These are phyloP conservation scores for Elaeidobius kamerunicus DNA, from an alignment of 2,888 invertebrate species.

Conservation along the genomic window DNA sequence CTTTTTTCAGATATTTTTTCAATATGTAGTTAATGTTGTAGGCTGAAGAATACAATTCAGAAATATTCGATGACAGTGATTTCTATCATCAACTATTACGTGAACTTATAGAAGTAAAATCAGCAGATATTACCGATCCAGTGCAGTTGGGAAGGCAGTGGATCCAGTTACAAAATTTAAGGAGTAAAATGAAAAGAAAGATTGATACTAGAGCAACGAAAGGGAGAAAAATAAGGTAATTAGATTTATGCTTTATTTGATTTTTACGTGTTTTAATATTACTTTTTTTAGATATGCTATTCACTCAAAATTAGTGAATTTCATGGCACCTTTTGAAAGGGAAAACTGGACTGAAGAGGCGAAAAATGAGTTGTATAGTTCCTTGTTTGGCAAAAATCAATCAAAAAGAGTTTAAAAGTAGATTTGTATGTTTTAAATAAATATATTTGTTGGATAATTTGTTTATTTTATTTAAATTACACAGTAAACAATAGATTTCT, in stretches of 20 bases:
- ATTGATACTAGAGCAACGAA: slow-evolving; percentile 94
- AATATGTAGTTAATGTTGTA: not conserved
- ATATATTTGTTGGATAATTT: no score
- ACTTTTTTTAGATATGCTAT: slow-evolving; percentile 59
- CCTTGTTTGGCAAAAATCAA: slow-evolving; percentile 67
- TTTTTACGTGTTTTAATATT: not conserved
- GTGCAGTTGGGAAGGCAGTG: slow-evolving; percentile 85
- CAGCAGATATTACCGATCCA: slow-evolving; percentile 78
- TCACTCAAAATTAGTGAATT: slow-evolving; percentile 83
- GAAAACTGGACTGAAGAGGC: slow-evolving; percentile 71
- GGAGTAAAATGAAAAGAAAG: slow-evolving; percentile 89
- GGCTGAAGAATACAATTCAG: slow-evolving; percentile 62
- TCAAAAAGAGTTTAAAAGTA: slow-evolving; percentile 1
- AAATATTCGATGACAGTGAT: slow-evolving; percentile 96
- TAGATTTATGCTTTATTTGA: not conserved
- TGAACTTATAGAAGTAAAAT: slow-evolving; percentile 90
- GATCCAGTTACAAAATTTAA: slow-evolving; percentile 86
- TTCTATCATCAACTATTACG: slow-evolving; percentile 92
- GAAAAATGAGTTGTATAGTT: slow-evolving; percentile 75
- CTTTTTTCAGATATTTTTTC: not conserved
- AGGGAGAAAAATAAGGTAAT: slow-evolving; percentile 77
- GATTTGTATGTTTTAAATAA: no score
- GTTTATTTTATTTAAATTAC: not conserved
- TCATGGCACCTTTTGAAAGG: slow-evolving; percentile 75
- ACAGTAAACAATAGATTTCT: no score